Base-by-base conservation (phyloP, 2,888 invertebrate genomes). In the Hypolimnas misippus region DNA sequence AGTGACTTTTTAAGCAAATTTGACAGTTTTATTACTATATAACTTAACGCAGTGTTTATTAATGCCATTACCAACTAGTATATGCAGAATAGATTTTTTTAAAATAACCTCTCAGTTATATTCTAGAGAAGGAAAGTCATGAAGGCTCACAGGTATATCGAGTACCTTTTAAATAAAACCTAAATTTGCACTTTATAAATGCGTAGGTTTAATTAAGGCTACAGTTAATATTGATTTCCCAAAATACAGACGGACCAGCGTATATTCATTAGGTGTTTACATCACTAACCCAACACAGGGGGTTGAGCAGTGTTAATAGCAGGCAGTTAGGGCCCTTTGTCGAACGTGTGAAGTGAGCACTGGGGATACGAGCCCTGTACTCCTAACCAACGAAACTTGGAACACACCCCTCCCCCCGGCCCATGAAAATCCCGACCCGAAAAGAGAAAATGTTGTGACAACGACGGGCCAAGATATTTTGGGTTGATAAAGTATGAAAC, bases 271-370 rank as follows among this genome's bases (percentile, higher is more conserved):
- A 68, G 40, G 53, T 57, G 65, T 64, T 67, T 58, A 78, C 88
- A 82, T 82, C 87, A 78, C 86, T 87, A 86, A 71, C 68, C 67
- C 62, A 67, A 40, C 66, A 67, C 58, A 64, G 65, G 73, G 78
- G 79, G 84, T 82, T 79, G 82, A 83, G 82, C 83, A 77, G 84
- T 81, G 84, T 83, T 91, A 91, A 91, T 90, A 89, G 90, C 87
- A 87, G 89, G 89, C 90, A 90, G 91, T 91, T 91, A 90, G 89
- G 83, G 84, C 78, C 82, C 89, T 88, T 91, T 91, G 88, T 91
- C 81, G 81, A 79, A 85, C 88, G 90, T 88, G 90, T 88, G 90
- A 89, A 87, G 88, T 86, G 86, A 84, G 81, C 86, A 85, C 88
- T 84, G 85, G 81, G 82, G 81, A 84, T 82, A 78, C 82, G 77